A percentile compares a stretch with the other conserved stretches of the same genome.
Evolutionary conservation across 92 coral and sea anemone species (phyloP).

Genomic region (Phenganax stokvisi): DNA sequence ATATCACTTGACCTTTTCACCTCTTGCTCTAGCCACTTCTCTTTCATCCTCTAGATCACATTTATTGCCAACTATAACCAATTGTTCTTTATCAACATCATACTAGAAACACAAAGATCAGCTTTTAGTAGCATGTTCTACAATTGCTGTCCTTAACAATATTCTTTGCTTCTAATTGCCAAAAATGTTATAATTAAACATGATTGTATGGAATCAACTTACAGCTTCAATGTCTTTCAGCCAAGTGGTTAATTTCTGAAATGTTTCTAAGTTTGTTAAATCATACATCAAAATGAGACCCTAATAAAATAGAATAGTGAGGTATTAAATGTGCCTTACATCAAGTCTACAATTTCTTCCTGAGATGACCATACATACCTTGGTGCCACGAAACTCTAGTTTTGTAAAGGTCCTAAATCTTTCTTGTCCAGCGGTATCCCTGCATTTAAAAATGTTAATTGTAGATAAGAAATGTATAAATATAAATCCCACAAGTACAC

Average conservation of each 20-base stretch:
- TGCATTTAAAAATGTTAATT: background rate
- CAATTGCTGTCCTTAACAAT: no score
- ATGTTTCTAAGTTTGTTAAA: constrained; percentile 59
- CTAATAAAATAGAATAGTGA: constrained; percentile 35
- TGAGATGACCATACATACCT: constrained; percentile 48
- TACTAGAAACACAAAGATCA: constrained; percentile 42
- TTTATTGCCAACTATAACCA: constrained; percentile 74
- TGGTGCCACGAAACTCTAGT: constrained; percentile 81
- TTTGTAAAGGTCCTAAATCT: constrained; percentile 79
- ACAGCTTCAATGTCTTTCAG: constrained; percentile 67
- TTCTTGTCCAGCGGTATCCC: constrained; percentile 99
- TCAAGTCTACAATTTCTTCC: background rate
- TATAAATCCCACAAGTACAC: background rate
- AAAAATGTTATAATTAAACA: no score
- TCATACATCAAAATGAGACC: constrained; percentile 86
- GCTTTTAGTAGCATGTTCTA: no score
- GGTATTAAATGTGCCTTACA: background rate
- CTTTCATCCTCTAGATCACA: constrained; percentile 59
- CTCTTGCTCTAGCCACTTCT: constrained; percentile 48
- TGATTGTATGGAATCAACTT: background rate
- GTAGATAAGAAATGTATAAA: background rate
- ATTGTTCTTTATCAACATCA: constrained; percentile 62
- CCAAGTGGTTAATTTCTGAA: constrained; percentile 78
- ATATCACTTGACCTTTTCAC: constrained; percentile 46
- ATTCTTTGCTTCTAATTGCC: no score